Evolutionary conservation across 2,113 vertebrate species (phyloP), one percentile per base, ranked within the genome.

Genomic region (Reinhardtius hippoglossoides): DNA sequence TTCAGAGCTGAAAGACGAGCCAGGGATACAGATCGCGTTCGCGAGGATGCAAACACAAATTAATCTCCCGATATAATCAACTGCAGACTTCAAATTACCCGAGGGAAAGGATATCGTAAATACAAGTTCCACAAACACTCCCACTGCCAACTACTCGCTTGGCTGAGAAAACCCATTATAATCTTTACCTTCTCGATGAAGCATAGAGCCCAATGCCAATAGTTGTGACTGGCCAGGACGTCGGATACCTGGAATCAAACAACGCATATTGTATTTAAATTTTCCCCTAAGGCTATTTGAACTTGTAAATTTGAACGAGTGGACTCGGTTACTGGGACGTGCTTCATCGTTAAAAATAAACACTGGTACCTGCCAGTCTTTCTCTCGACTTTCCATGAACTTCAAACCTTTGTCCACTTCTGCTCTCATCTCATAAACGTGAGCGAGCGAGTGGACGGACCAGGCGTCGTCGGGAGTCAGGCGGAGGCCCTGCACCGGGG

Each of bases 161-260:
- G 84, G 75, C 74, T 87, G 83, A 87, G 81, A 74, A 87, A 86
- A 70, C 56, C 71, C 74, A 83, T 84, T 81, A 78, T 8, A 67
- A 79, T 82, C 24, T 93, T 79, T 94, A 99, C 98, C 98, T 97
- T 96, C 87, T 99, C 98, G 40, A 98, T 96, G 67, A 95, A 94
- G 85, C 95, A 96, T 0, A 99, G 91, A 26, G 97, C 96, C 98
- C 98, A 99, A 78, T 99, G 98, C 98, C 98, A 99, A 58, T 99
- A 99, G 87, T 97, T 97, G 65, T 99, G 98, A 74, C 96, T 95
- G 57, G 95, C 96, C 61, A 99, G 94, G 91, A 97, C 93, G 62
- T 98, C 96, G 1, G 92, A 93, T 1, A 69, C 87, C 98, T 99
- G 90, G 0, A 92, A 88, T 75, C 56, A 66, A 78, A 82, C 56